Evolutionary conservation across 64 coral and sea anemone species (phyloP), one percentile per base, ranked within the genome.

Genomic region (Stichodactyla helianthus): DNA sequence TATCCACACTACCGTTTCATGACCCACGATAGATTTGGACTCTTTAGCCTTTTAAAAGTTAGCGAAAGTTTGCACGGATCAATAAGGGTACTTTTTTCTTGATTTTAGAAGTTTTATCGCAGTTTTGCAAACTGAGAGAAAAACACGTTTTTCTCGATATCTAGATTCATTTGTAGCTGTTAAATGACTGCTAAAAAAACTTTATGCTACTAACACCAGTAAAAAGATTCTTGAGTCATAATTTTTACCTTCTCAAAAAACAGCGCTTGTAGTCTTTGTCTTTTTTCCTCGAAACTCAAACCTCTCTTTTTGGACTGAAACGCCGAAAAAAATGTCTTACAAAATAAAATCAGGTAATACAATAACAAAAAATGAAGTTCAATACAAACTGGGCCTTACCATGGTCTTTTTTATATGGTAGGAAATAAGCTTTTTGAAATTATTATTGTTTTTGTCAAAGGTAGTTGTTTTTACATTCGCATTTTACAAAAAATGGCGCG

Each of bases 221-320:
- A 1, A 44, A 44, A 44, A 44, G 35, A 44, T 44, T 44, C 35
- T 44, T 44, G 35, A 44, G 35, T 44, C 35, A 44, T 2, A 44
- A 44, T 44, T 44, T 31, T 71, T 51, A 99, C 97, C 93, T 88
- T 99, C 25, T 99, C 97, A 87, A 88, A 99, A 88, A 99, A 99
- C 31, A 99, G 88, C 25, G 95, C 89, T 82, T 94, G 86, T 6
- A 99, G 83, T 61, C 97, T 93, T 58, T 92, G 88, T 28, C 97
- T 92, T 81, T 99, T 99, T 84, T 99, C 93, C 77, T 99, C 97
- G 79, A 94, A 87, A 95, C 97, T 99, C 28, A 99, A 86, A 7
- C 97, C 97, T 20, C 90, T 82, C 64, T 95, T 99, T 50, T 95
- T 95, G n/a, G 97, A 95, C 97, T 99, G 20, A 79, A 82, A 92